Conservation (phyloP, 2,888 invertebrate genomes). For the Dryobota labecula region DNA sequence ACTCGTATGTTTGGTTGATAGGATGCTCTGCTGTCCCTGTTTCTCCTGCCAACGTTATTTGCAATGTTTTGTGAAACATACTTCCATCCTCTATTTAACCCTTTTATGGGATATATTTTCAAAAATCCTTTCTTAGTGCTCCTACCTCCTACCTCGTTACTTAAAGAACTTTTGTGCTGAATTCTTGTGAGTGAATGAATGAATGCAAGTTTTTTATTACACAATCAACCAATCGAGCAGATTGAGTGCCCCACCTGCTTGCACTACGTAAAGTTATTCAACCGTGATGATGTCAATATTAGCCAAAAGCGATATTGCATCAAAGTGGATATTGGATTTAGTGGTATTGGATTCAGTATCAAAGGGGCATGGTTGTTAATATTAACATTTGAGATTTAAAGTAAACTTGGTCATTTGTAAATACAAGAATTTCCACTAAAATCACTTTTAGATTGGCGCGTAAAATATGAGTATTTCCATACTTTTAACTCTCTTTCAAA, state of each 20-base stretch:
- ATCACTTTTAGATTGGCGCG: background rate
- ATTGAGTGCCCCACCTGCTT: background rate
- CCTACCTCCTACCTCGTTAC: background rate
- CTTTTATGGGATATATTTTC: too few species aligned
- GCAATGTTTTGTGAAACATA: background rate
- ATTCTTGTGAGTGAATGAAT: background rate
- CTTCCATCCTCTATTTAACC: too few species aligned
- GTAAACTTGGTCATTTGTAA: background rate
- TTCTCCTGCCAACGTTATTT: background rate
- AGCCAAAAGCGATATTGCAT: background rate
- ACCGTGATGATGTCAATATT: background rate
- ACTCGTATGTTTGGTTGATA: too few species aligned
- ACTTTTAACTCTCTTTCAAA: background rate
- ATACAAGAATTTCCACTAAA: background rate
- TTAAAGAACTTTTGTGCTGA: background rate
- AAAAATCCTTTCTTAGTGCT: background rate
- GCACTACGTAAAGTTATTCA: background rate
- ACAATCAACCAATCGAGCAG: too few species aligned
- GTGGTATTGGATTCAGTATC: background rate
- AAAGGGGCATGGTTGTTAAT: background rate
- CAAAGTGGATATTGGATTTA: background rate
- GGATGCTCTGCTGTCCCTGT: background rate
- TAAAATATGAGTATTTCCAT: background rate
- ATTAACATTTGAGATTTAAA: background rate
- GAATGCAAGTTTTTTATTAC: background rate